Conservation (phyloP, 2,797 vertebrate genomes). For the Glossophaga mutica region DNA sequence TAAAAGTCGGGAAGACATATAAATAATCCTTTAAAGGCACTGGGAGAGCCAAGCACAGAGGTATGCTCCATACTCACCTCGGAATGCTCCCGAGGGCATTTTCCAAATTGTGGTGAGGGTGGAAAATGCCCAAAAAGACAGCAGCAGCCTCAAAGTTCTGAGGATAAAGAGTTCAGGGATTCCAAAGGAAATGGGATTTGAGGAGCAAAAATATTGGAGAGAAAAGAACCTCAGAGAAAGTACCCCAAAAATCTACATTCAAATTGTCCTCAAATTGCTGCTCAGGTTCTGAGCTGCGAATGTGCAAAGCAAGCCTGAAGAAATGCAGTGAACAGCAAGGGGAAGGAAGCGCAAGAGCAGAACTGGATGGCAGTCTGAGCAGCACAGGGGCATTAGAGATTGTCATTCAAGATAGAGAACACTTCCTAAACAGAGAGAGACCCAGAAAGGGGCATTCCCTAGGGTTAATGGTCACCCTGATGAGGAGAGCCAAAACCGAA, state of each 20-base stretch:
- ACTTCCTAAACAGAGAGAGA: not conserved
- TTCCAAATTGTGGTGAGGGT: not conserved
- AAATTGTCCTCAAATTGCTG: not conserved
- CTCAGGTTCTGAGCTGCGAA: not conserved
- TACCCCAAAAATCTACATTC: not conserved
- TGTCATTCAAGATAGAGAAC: not conserved
- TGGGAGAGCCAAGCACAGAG: not conserved
- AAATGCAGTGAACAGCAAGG: no score
- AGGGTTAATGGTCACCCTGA: not conserved
- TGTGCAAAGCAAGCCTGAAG: no score
- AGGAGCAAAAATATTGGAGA: not conserved
- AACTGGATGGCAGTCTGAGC: not conserved
- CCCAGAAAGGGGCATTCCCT: not conserved
- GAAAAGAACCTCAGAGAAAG: not conserved
- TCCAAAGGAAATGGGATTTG: not conserved
- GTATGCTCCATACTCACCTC: not conserved
- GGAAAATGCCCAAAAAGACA: not conserved
- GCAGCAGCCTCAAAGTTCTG: not conserved
- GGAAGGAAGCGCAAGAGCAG: not conserved
- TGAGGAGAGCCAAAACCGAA: not conserved
- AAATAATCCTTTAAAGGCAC: not conserved
- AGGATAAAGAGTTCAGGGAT: not conserved
- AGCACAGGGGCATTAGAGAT: not conserved
- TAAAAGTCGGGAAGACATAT: not conserved
- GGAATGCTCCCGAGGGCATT: not conserved